These are phyloP conservation scores for Eurytoma adleriae DNA, from an alignment of 2,888 invertebrate species.

Conservation along the genomic window DNA sequence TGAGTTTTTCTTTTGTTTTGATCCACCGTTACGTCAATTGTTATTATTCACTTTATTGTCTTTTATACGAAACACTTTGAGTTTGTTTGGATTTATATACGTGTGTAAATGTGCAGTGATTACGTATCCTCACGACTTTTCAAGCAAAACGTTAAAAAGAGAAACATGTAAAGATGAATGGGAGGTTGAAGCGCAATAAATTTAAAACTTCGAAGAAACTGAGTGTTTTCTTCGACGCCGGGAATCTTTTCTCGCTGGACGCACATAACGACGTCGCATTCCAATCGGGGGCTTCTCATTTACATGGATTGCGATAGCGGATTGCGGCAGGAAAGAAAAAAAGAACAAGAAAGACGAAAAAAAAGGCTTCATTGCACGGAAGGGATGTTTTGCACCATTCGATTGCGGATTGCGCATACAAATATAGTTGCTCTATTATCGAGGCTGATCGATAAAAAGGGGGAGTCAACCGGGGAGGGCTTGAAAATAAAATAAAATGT, in stretches of 20 bases:
- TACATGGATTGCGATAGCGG: background rate
- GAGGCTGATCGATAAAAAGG: constrained; percentile 32
- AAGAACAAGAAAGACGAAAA: constrained; percentile 6
- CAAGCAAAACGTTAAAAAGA: background rate
- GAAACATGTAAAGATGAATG: background rate
- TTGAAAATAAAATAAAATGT: constrained; percentile 15
- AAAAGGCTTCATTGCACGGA: constrained; percentile 38
- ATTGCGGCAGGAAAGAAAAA: background rate
- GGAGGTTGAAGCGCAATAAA: constrained; percentile 11
- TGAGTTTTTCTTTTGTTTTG: constrained; percentile 41
- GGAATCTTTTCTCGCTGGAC: background rate
- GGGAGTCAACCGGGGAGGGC: background rate
- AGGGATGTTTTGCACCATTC: constrained; percentile 32
- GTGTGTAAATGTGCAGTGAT: constrained; percentile 47
- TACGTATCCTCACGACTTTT: background rate
- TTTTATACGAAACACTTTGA: constrained; percentile 41
- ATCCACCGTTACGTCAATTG: constrained; percentile 7
- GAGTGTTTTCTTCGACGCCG: constrained; percentile 47
- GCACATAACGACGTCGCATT: background rate
- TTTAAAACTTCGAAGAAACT: constrained; percentile 59
- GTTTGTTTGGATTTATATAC: constrained; percentile 25
- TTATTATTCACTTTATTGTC: constrained; percentile 53
- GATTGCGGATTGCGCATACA: constrained; percentile 28
- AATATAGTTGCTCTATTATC: constrained; percentile 35
- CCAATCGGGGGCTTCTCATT: constrained; percentile 5